phyloP scores from a whole-genome alignment of 1,140 invertebrate species.

The Apis dorsata region DNA sequence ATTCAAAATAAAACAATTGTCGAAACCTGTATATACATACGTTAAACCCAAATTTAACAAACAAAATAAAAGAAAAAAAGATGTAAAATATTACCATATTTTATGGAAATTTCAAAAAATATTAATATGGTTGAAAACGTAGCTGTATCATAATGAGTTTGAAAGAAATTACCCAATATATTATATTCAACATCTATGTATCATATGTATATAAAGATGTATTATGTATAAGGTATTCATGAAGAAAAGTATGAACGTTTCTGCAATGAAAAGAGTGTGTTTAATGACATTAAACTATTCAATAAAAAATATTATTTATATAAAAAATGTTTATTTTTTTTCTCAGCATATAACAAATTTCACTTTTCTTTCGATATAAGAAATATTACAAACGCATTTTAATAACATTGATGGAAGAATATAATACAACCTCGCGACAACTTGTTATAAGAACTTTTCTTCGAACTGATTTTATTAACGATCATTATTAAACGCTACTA shows the following conservation, averaged over 20 bases:
- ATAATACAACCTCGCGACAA: not conserved
- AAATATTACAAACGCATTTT: constrained; percentile 23
- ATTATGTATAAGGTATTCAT: constrained; percentile 62
- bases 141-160: constrained; percentile 33
- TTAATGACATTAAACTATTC: constrained; percentile 63
- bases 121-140: not conserved
- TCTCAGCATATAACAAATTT: constrained; percentile 11
- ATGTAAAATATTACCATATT: not conserved
- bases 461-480: not conserved
- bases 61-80: not conserved
- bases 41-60: not conserved
- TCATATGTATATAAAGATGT: constrained; percentile 72
- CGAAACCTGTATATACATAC: not conserved
- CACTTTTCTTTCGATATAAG: not conserved
- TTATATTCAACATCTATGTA: constrained; percentile 59
- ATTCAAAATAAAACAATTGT: not conserved
- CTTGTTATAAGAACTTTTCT: not conserved
- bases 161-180: constrained; percentile 12
- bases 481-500: not conserved
- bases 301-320: constrained; percentile 72
- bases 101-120: not conserved
- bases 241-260: constrained; percentile 58
- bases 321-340: constrained; percentile 60
- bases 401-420: constrained; percentile 16
- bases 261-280: constrained; percentile 49